Percentiles rank a stretch among this genome's conserved stretches.
Conservation (phyloP, 37 sponge, comb jelly and placozoan species). For the Halichondria panicea region DNA sequence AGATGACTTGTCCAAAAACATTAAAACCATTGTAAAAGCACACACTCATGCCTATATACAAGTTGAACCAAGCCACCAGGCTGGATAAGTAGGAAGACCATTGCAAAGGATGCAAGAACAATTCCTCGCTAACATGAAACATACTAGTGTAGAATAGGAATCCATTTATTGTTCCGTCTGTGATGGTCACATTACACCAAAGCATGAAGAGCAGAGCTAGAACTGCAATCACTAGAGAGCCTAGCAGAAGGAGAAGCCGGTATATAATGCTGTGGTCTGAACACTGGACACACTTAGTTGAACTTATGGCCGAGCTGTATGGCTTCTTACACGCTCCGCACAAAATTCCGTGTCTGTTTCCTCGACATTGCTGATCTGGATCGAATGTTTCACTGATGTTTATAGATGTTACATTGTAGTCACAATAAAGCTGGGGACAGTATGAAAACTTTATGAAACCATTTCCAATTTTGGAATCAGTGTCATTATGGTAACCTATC, state of each 20-base stretch:
- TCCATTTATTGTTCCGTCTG: conserved; percentile 2
- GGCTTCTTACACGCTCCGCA: conserved; percentile 1
- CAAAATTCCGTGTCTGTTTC: background rate
- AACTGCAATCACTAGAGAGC: background rate
- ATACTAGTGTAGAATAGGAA: background rate
- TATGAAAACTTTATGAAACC: too few relatives aligned
- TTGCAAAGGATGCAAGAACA: background rate
- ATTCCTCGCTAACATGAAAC: background rate
- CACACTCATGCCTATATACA: conserved; percentile 8
- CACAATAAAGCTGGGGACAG: background rate
- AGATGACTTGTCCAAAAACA: conserved; percentile 1
- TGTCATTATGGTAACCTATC: background rate
- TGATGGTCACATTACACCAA: background rate
- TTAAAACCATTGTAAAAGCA: conserved; percentile 53
- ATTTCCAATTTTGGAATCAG: too few relatives aligned
- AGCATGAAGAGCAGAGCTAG: background rate
- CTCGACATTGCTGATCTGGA: background rate
- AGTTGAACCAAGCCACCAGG: conserved; percentile 42
- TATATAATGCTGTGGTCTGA: background rate
- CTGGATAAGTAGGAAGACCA: too few relatives aligned
- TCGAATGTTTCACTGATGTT: too few relatives aligned
- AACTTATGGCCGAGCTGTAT: background rate
- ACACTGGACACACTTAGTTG: background rate
- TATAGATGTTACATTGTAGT: background rate
- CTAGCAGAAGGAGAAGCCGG: background rate